Base-by-base conservation (phyloP, 1,140 invertebrate species). In the Drosophila persimilis region DNA sequence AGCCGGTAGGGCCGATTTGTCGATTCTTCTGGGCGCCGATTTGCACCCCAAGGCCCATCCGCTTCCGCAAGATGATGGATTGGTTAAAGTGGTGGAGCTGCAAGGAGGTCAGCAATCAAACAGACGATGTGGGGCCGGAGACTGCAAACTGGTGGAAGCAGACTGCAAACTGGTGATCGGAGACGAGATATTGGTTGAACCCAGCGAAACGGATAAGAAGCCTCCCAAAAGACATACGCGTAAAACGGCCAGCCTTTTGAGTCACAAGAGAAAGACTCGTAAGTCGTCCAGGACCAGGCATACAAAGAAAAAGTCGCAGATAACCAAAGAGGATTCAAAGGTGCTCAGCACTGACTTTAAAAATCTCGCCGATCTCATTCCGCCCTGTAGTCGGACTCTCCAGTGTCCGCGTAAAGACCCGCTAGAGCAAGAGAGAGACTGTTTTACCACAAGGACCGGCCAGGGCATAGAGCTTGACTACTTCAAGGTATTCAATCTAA, bases 401-500 rank as follows among this genome's bases (percentile, higher is more conserved):
- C 43, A 6, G 5, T 57, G 41, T 48, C 15, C 26, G 11, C 9
- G 1, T 22, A 0, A 31, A 8, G 13, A 11, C 6, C 8, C 2
- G 3, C 8, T 9, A 6, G 20, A 39, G 17, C 13, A 2, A 8
- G 1, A 41, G 6, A 6, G n/a, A 48, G 20, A 44, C 1, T 20
- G 26, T 3, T 73, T 54, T 6, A 44, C 44, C 6, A 58, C 0
- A 2, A 45, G 9, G 20, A 52, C 2, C 1, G 7, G 15, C 13
- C 1, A 17, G 47, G 26, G 41, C 8, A 2, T 76, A 4, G 48
- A 50, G 6, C 57, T 84, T 53, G 58, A 84, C 41, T 85, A 54
- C 41, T 63, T 54, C 3, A 73, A 73, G 39, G n/a, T 84, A 3
- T 86, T 31, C 2, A 44, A 80, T 6, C 8, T 59, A 0, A 43